phyloP scores from a whole-genome alignment of 2,113 vertebrate species.

The Notarius lentiginosus region DNA sequence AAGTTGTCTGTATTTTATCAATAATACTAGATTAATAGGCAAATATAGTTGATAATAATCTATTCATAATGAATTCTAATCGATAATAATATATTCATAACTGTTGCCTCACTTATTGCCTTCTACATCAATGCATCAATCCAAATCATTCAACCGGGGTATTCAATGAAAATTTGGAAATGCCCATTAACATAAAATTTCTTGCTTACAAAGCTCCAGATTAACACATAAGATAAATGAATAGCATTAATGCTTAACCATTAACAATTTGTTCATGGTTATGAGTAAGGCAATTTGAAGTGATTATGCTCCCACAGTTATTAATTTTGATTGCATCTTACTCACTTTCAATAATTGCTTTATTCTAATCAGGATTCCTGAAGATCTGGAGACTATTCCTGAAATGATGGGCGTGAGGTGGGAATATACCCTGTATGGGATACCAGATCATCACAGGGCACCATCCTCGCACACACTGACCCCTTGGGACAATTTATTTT shows the following conservation, averaged over 20 bases:
- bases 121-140: no score
- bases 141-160: no score
- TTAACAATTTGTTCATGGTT: neutral
- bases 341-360: neutral
- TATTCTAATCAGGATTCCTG: neutral
- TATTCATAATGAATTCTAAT: neutral
- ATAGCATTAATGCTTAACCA: neutral
- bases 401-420: neutral
- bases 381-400: neutral
- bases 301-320: neutral
- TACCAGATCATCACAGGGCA: neutral
- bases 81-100: neutral
- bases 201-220: neutral
- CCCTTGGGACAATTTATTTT: neutral
- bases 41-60: neutral
- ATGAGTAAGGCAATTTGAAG: neutral
- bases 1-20: no score
- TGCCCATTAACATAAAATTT: neutral
- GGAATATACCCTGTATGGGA: neutral
- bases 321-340: neutral
- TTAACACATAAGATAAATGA: neutral
- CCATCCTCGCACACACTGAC: neutral
- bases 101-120: no score
- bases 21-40: neutral
- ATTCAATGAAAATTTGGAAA: neutral